phyloP scores from a whole-genome alignment of 2,888 invertebrate species.

The Thymelicus sylvestris region DNA sequence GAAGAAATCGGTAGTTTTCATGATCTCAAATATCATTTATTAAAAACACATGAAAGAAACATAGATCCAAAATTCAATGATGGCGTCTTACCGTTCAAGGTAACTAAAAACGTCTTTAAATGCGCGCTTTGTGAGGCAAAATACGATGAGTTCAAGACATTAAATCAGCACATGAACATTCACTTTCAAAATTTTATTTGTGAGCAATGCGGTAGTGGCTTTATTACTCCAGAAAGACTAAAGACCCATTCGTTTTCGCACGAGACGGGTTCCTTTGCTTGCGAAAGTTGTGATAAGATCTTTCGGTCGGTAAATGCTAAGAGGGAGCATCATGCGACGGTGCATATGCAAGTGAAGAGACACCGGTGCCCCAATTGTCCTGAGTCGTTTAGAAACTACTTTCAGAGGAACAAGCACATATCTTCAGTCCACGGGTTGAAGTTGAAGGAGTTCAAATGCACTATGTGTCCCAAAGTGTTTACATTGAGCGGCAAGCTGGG shows the following conservation, averaged over 20 bases:
- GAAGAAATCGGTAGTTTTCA: conserved; percentile 53
- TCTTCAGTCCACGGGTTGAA: conserved; percentile 67
- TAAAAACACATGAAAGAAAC: conserved; percentile 57
- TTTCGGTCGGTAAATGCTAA: conserved; percentile 75
- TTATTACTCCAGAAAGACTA: conserved; percentile 70
- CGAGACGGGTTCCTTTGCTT: conserved; percentile 67
- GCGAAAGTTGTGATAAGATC: conserved; percentile 78
- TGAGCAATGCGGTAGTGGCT: conserved; percentile 74
- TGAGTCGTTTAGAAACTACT: conserved; percentile 73
- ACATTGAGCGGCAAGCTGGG: conserved; percentile 69
- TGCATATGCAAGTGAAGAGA: conserved; percentile 75
- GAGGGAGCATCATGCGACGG: conserved; percentile 77
- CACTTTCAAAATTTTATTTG: conserved; percentile 78
- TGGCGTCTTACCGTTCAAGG: conserved; percentile 69
- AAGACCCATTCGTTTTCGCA: conserved; percentile 70
- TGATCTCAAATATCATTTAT: conserved; percentile 64
- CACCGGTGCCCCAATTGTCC: conserved; percentile 73
- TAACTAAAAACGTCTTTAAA: conserved; percentile 57
- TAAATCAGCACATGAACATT: conserved; percentile 78
- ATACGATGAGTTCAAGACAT: conserved; percentile 66
- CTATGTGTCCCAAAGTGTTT: conserved; percentile 70
- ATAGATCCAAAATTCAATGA: conserved; percentile 58
- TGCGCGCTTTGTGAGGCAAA: conserved; percentile 65
- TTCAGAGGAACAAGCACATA: conserved; percentile 74
- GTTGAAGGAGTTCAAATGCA: conserved; percentile 73